Evolutionary conservation across 2,113 vertebrate species (phyloP).

Genomic region (Rhynchomys soricoides): DNA sequence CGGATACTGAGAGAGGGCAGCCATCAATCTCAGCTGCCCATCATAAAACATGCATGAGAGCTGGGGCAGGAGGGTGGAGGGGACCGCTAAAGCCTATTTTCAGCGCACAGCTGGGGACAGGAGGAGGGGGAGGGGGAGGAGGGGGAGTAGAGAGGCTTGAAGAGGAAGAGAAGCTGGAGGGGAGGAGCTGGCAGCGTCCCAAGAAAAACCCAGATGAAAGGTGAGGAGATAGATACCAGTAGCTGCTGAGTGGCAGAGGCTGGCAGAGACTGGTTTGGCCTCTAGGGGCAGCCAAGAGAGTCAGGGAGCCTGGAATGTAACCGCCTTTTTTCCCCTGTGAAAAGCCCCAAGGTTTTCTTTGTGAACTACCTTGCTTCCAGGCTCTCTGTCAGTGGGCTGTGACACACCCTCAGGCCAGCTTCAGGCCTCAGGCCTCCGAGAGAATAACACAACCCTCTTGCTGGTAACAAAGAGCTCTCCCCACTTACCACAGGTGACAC

Average conservation of each 20-base stretch:
- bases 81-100: not conserved
- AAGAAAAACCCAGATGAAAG: conserved; percentile 20
- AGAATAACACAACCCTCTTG: not conserved
- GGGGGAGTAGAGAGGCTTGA: not conserved
- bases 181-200: not conserved
- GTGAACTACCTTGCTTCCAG: not conserved
- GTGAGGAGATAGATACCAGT: not conserved
- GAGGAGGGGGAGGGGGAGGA: not conserved
- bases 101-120: conserved; percentile 12
- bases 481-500: not conserved
- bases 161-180: not conserved
- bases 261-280: not conserved
- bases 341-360: conserved; percentile 25
- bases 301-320: not conserved
- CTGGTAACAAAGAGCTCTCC: not conserved
- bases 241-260: not conserved
- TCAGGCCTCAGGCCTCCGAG: not conserved
- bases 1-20: not conserved
- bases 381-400: not conserved
- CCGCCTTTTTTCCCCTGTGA: not conserved
- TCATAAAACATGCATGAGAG: conserved; percentile 15
- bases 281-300: not conserved
- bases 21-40: not conserved
- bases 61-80: not conserved
- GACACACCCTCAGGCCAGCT: not conserved